These are phyloP conservation scores for Drosophila setifemur DNA, from an alignment of 1,140 invertebrate species.

Conservation along the genomic window DNA sequence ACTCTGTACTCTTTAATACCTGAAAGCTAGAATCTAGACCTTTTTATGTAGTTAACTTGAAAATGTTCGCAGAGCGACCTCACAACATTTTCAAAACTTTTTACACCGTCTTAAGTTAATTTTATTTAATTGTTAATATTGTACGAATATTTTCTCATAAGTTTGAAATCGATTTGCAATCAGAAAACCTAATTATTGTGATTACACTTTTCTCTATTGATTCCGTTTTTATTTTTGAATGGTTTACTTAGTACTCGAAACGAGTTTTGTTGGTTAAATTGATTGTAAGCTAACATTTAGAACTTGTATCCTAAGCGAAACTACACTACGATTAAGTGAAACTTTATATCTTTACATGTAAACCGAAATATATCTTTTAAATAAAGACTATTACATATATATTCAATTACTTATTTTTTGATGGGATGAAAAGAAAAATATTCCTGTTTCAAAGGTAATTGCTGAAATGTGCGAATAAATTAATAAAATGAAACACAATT, in stretches of 20 bases:
- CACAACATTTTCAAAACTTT: slow-evolving; percentile 30
- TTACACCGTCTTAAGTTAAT: slow-evolving; percentile 52
- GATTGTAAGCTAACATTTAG: slow-evolving; percentile 66
- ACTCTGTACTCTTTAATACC: slow-evolving; percentile 34
- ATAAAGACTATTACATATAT: slow-evolving; percentile 29
- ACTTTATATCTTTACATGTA: slow-evolving; percentile 48
- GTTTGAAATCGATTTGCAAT: slow-evolving; percentile 28
- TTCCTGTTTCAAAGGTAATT: neutral
- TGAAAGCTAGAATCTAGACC: slow-evolving; percentile 43
- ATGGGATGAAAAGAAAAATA: neutral
- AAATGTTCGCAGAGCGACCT: slow-evolving; percentile 55
- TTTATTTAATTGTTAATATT: slow-evolving; percentile 40
- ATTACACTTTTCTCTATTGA: slow-evolving; percentile 37
- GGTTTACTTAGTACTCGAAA: slow-evolving; percentile 62
- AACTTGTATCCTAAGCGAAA: slow-evolving; percentile 49
- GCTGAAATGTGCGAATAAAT: too few species aligned
- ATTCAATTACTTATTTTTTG: neutral
- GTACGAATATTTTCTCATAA: slow-evolving; percentile 32
- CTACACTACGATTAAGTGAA: slow-evolving; percentile 44
- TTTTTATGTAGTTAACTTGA: slow-evolving; percentile 31
- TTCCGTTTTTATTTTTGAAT: slow-evolving; percentile 45
- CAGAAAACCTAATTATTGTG: slow-evolving; percentile 62
- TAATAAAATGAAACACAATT: neutral
- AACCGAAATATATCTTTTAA: slow-evolving; percentile 30
- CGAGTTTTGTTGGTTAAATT: slow-evolving; percentile 74